Conservation (phyloP, 2,797 vertebrate species). For the Trachurus trachurus region DNA sequence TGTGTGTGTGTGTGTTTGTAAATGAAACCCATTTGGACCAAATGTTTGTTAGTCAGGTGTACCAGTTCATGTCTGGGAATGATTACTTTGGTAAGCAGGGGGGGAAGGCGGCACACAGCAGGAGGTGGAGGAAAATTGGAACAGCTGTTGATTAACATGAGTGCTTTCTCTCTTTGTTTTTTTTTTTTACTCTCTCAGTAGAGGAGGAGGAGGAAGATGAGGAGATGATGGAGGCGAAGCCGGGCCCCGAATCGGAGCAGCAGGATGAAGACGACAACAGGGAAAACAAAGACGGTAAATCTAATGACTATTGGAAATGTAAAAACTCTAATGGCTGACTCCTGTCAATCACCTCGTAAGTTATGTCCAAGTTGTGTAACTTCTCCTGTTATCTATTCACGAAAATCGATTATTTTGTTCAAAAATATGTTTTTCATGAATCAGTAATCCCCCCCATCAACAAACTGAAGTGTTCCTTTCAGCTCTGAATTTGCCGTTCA, state of each 20-base stretch:
- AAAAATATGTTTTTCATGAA: too few species aligned
- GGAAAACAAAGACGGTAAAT: slow-evolving; percentile 92
- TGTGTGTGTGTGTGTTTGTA: slow-evolving; percentile 54
- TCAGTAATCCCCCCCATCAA: too few species aligned
- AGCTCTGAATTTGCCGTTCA: too few species aligned
- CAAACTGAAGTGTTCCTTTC: too few species aligned
- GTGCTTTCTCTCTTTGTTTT: slow-evolving; percentile 44
- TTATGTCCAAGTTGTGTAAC: neutral
- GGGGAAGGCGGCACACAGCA: slow-evolving; percentile 56
- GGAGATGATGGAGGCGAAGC: slow-evolving; percentile 92
- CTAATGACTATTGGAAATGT: neutral
- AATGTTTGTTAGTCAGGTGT: slow-evolving; percentile 80
- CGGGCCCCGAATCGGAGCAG: slow-evolving; percentile 88
- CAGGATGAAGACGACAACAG: slow-evolving; percentile 92
- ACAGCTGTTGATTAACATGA: slow-evolving; percentile 83
- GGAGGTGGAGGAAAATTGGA: slow-evolving; percentile 77
- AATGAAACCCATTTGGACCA: slow-evolving; percentile 61
- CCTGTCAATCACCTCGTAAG: neutral
- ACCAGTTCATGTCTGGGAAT: slow-evolving; percentile 79
- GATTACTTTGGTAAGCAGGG: slow-evolving; percentile 78
- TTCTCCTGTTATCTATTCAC: too few species aligned
- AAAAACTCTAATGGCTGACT: neutral
- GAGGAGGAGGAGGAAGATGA: slow-evolving; percentile 96
- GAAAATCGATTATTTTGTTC: too few species aligned
- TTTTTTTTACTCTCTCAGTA: slow-evolving; percentile 69